A percentile compares a stretch with the other conserved stretches of the same genome.
Conservation (phyloP, 1,140 invertebrate genomes). For the Tetramorium simillimum region DNA sequence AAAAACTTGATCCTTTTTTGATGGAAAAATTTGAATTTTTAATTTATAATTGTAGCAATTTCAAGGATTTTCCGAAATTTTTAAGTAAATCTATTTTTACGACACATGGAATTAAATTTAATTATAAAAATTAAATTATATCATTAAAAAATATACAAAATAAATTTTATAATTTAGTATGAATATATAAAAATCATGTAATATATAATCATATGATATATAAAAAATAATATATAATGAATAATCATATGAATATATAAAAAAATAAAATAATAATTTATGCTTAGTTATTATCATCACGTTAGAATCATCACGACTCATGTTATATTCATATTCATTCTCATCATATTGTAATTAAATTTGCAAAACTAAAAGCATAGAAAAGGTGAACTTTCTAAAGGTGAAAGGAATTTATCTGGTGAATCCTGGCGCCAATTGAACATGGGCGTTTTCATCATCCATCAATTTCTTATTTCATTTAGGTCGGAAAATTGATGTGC, state of each 20-base stretch:
- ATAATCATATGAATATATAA: too few relatives aligned
- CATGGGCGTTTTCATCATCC: slow-evolving; percentile 46
- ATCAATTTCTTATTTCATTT: slow-evolving; percentile 63
- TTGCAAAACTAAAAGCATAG: background rate
- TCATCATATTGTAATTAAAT: slow-evolving; percentile 18
- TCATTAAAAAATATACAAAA: background rate
- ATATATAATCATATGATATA: too few relatives aligned
- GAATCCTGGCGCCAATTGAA: slow-evolving; percentile 50
- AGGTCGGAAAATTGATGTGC: slow-evolving; percentile 51
- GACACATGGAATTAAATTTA: background rate
- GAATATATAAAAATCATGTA: background rate
- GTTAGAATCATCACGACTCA: background rate
- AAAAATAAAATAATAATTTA: too few relatives aligned
- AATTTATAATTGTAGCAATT: background rate
- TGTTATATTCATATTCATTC: slow-evolving; percentile 1
- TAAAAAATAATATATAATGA: too few relatives aligned
- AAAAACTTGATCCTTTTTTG: background rate
- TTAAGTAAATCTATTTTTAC: background rate
- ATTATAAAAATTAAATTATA: background rate
- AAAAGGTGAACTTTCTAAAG: slow-evolving; percentile 22
- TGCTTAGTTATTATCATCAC: background rate
- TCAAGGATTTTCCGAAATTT: background rate
- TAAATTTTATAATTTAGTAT: background rate
- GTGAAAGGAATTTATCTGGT: slow-evolving; percentile 26
- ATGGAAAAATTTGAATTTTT: background rate